Conservation (phyloP, 1,140 invertebrate genomes). For the Vollenhovia emeryi region DNA sequence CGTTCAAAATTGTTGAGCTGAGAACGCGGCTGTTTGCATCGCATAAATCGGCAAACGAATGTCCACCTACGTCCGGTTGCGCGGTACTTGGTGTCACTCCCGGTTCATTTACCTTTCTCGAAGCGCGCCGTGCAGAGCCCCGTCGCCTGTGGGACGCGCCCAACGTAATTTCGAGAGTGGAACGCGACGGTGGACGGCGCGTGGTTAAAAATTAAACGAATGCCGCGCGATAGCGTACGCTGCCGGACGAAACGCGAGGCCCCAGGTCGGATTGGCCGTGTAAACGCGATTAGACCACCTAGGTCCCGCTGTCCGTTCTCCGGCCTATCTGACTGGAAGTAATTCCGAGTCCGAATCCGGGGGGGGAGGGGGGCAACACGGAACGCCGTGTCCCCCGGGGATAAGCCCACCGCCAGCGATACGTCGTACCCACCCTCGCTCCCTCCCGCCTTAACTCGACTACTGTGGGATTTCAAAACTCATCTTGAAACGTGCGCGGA, state of each 20-base stretch:
- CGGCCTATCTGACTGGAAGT: constrained; percentile 51
- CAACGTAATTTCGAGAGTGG: constrained; percentile 64
- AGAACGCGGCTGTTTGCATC: not conserved
- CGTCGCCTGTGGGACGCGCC: not conserved
- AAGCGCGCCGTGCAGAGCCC: constrained; percentile 30
- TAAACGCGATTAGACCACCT: constrained; percentile 62
- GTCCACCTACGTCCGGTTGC: not conserved
- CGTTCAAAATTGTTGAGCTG: not conserved
- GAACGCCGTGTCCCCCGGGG: constrained; percentile 30
- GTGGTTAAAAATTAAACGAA: constrained; percentile 69
- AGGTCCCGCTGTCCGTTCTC: not conserved
- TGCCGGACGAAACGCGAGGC: not conserved
- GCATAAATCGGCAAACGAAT: not conserved
- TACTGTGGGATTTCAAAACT: constrained; percentile 54
- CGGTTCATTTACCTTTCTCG: not conserved
- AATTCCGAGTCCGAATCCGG: constrained; percentile 45
- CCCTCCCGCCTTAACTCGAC: not conserved
- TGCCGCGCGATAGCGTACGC: constrained; percentile 60
- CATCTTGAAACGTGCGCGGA: constrained; percentile 56
- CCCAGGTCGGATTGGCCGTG: constrained; percentile 37
- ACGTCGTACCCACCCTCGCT: not conserved
- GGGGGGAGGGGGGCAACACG: constrained; percentile 15
- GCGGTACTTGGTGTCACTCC: not conserved
- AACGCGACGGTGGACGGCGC: constrained; percentile 8
- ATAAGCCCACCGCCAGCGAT: not conserved